Evolutionary conservation across 2,113 vertebrate genomes (phyloP), one percentile per base, ranked within the genome.

Genomic region (Strigops habroptila): DNA sequence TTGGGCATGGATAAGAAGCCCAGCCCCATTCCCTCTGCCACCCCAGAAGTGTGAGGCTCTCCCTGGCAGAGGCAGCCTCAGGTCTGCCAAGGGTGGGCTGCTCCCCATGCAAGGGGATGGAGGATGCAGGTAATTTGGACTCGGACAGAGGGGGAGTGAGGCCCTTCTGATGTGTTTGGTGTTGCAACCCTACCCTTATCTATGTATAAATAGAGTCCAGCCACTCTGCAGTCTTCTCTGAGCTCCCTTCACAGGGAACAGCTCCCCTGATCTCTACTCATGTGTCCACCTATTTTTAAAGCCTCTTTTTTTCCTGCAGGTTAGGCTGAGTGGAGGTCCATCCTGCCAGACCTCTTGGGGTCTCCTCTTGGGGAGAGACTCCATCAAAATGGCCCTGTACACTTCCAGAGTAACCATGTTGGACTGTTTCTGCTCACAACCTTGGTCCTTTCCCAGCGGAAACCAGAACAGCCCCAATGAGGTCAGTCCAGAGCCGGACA

Each of bases 91-190:
- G 62, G 35, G 48, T 65, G 39, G 68, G 91, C 86, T 91, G 78
- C n/a, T 86, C 49, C 59, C 48, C 3, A 1, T 0, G 0, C 4
- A 3, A 28, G 49, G n/a, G n/a, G 17, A 35, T 0, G 0, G 52
- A 64, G 60, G 41, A 86, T 3, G 0, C 5, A 10, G 16, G 49
- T 63, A 62, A 64, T 77, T 63, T 1, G 7, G 81, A 53, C 57
- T 51, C 2, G 6, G 77, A 16, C 51, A 68, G 27, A 62, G 77
- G 7, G 48, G 35, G 48, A 70, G 30, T 1, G 0, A 63, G 85
- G 68, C 70, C 48, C 23, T 75, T 67, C 53, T 96, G 94, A 94
- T 7, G 9, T 62, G 25, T 43, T 79, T 60, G 64, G 25, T 95
- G 87, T 91, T 90, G 94, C 82, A 95, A 90, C 28, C n/a, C 24